These are phyloP conservation scores for Rhamphomyia laevipes DNA, from an alignment of 2,888 invertebrate species.

Conservation along the genomic window DNA sequence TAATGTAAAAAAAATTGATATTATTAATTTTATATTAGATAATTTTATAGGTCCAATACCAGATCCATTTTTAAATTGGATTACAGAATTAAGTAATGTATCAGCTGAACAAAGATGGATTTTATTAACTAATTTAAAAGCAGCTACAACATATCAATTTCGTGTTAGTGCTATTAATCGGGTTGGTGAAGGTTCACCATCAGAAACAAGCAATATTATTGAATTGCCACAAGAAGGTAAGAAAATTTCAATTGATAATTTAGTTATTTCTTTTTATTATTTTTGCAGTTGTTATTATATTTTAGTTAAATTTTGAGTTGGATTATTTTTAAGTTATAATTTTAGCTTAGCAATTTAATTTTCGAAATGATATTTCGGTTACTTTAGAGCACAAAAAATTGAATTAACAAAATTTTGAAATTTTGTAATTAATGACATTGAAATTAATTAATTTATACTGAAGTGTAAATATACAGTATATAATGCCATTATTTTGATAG, in stretches of 20 bases:
- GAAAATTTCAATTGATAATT: constrained; percentile 19
- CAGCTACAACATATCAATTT: constrained; percentile 93
- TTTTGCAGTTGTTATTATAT: constrained; percentile 9
- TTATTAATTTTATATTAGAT: too few species aligned
- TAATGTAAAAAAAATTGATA: too few species aligned
- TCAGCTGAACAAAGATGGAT: constrained; percentile 69
- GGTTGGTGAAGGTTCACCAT: constrained; percentile 88
- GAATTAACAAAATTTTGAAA: too few species aligned
- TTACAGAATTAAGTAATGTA: constrained; percentile 76
- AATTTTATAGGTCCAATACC: constrained; percentile 67
- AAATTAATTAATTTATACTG: too few species aligned
- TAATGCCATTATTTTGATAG: too few species aligned
- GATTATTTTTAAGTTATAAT: background rate
- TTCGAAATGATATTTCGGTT: background rate
- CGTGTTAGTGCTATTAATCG: constrained; percentile 93
- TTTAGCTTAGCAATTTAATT: background rate
- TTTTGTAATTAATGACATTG: too few species aligned
- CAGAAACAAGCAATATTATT: constrained; percentile 78
- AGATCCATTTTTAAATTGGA: constrained; percentile 77
- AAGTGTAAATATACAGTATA: too few species aligned
- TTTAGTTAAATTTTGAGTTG: background rate
- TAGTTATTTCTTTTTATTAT: constrained; percentile 12
- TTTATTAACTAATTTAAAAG: constrained; percentile 73
- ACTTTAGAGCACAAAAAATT: too few species aligned
- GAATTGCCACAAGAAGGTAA: constrained; percentile 93